A percentile compares a stretch with the other conserved stretches of the same genome.
Evolutionary conservation across 2,113 vertebrate species (phyloP).

Genomic region (Panthera leo): DNA sequence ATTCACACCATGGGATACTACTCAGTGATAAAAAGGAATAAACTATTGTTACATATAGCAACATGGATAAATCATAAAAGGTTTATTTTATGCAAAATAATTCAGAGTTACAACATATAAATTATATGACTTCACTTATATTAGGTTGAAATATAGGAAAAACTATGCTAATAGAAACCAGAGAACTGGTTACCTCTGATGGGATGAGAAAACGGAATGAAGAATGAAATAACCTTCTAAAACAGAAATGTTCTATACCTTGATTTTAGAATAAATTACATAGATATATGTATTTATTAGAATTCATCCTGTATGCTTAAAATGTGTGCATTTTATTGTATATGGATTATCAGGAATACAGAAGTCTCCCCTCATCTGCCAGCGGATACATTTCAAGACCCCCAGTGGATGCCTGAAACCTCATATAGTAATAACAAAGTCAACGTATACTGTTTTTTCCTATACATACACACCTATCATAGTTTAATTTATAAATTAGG

Average conservation of each 20-base stretch:
- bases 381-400: not conserved
- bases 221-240: not conserved
- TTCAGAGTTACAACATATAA: not conserved
- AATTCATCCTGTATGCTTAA: not conserved
- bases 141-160: slow-evolving; percentile 1
- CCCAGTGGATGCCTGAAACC: not conserved
- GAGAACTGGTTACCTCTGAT: not conserved
- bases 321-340: not conserved
- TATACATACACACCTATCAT: not conserved
- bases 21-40: not conserved
- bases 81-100: not conserved
- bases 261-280: not conserved
- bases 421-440: not conserved
- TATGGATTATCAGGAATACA: not conserved
- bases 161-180: not conserved
- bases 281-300: not conserved
- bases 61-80: not conserved
- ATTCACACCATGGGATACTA: not conserved
- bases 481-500: not conserved
- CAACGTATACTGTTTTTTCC: not conserved
- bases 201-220: not conserved
- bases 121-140: not conserved
- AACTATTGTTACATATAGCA: not conserved
- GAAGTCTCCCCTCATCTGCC: not conserved
- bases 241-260: slow-evolving; percentile 6